These are phyloP conservation scores for Silvanus unidentatus DNA, from an alignment of 2,888 invertebrate genomes.

Conservation along the genomic window DNA sequence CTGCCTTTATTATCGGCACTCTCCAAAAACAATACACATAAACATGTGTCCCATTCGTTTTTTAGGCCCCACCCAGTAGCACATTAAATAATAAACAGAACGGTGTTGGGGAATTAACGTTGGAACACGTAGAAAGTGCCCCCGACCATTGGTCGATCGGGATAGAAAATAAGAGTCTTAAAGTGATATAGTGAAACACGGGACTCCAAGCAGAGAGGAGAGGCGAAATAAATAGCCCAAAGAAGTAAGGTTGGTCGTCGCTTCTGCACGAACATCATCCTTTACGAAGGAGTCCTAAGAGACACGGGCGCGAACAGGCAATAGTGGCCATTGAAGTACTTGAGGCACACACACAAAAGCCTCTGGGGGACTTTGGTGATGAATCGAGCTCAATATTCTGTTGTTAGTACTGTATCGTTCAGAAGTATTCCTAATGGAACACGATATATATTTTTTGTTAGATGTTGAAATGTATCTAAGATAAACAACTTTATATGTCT, in stretches of 20 bases:
- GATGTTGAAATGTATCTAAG: slow-evolving; percentile 20
- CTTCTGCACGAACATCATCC: slow-evolving; percentile 19
- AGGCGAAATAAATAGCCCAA: slow-evolving; percentile 21
- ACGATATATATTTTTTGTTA: slow-evolving; percentile 28
- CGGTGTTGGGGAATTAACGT: no score
- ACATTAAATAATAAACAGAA: no score
- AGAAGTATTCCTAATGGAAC: slow-evolving; percentile 32
- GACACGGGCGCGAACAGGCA: slow-evolving; percentile 27
- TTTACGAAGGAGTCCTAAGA: slow-evolving; percentile 25
- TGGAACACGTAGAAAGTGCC: no score
- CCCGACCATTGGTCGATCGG: neutral
- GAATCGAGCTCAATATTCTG: slow-evolving; percentile 30
- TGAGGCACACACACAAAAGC: slow-evolving; percentile 11
- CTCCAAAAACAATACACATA: no score
- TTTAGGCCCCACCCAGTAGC: no score
- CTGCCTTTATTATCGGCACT: no score
- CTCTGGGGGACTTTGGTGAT: slow-evolving; percentile 14
- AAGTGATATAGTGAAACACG: slow-evolving; percentile 3
- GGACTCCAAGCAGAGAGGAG: neutral
- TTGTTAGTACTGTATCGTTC: slow-evolving; percentile 31
- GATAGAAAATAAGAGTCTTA: no score
- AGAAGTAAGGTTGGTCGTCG: slow-evolving; percentile 19
- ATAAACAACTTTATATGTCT: slow-evolving; percentile 15
- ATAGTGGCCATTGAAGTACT: slow-evolving; percentile 23
- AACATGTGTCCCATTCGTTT: no score